Percentiles rank a stretch among this genome's conserved stretches.
Evolutionary conservation across 2,113 vertebrate species (phyloP).

Genomic region (Dinomys branickii): DNA sequence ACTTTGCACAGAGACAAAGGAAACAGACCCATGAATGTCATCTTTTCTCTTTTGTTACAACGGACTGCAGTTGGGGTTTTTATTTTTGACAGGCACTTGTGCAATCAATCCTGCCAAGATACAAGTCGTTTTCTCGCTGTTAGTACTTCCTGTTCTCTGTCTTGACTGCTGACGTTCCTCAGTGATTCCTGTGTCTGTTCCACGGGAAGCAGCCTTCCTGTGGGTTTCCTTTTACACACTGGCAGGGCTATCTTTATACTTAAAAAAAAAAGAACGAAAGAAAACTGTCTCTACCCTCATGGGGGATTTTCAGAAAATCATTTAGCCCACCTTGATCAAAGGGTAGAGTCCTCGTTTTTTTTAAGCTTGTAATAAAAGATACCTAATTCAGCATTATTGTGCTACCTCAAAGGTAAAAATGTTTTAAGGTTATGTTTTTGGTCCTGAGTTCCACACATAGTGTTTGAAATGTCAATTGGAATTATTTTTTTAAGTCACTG

Average conservation of each 20-base stretch:
- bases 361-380: conserved; percentile 82
- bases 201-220: conserved; percentile 84
- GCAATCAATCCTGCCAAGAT: conserved; percentile 84
- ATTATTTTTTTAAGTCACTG: conserved; percentile 75
- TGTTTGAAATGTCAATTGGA: conserved; percentile 81
- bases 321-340: conserved; percentile 84
- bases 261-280: conserved; percentile 68
- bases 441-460: conserved; percentile 82
- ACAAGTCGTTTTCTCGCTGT: conserved; percentile 75
- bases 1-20: conserved; percentile 79
- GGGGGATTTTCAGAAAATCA: conserved; percentile 80
- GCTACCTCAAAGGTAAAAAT: conserved; percentile 91
- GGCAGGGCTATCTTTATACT: conserved; percentile 84
- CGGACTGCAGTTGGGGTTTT: conserved; percentile 76
- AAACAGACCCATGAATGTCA: conserved; percentile 80
- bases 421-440: conserved; percentile 86
- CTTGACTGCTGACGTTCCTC: conserved; percentile 72
- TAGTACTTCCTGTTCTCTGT: conserved; percentile 73
- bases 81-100: conserved; percentile 82
- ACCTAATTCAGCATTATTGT: conserved; percentile 87
- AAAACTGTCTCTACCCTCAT: conserved; percentile 78
- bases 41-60: conserved; percentile 77
- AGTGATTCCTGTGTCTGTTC: conserved; percentile 78
- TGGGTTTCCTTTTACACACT: conserved; percentile 82
- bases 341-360: conserved; percentile 79